Percentiles rank a stretch among this genome's conserved stretches.
These are phyloP conservation scores for Macrostomum lignano DNA, from an alignment of 1,140 invertebrate genomes.

Conservation along the genomic window DNA sequence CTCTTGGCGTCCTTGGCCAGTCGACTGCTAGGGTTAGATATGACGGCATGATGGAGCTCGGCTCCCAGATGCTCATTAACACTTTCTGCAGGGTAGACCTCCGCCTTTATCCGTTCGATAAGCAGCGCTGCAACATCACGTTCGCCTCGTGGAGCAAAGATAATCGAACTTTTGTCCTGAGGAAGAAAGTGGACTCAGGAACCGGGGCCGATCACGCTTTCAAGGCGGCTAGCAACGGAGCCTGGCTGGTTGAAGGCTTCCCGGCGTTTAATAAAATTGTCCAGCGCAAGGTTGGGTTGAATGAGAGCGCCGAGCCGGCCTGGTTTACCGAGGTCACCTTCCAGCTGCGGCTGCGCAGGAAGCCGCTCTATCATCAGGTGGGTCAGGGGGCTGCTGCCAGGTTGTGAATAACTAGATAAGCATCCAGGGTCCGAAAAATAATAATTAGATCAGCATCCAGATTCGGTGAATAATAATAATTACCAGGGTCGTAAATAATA, in stretches of 20 bases:
- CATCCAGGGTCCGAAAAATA: no score
- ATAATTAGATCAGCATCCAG: no score
- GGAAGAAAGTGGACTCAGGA: background rate
- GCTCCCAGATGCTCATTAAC: constrained; percentile 91
- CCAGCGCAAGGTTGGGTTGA: background rate
- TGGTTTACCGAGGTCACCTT: constrained; percentile 1
- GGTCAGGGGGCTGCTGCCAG: no score
- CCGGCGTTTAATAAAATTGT: background rate
- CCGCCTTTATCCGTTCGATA: constrained; percentile 96
- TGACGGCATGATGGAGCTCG: constrained; percentile 70
- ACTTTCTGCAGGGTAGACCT: constrained; percentile 47
- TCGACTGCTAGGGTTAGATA: constrained; percentile 36
- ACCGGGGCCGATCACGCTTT: background rate
- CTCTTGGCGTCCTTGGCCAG: background rate
- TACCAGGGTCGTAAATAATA: no score
- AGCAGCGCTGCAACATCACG: constrained; percentile 79
- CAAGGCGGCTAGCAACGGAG: background rate
- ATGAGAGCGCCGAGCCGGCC: background rate
- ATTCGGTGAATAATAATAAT: no score
- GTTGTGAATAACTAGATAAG: no score
- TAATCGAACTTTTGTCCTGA: no score
- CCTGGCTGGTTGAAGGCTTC: background rate
- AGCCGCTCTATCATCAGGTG: no score
- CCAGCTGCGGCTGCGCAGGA: background rate
- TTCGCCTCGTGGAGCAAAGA: constrained; percentile 25